A percentile compares a stretch with the other conserved stretches of the same genome.
Conservation (phyloP, 2,797 vertebrate genomes). For the Sparus aurata region DNA sequence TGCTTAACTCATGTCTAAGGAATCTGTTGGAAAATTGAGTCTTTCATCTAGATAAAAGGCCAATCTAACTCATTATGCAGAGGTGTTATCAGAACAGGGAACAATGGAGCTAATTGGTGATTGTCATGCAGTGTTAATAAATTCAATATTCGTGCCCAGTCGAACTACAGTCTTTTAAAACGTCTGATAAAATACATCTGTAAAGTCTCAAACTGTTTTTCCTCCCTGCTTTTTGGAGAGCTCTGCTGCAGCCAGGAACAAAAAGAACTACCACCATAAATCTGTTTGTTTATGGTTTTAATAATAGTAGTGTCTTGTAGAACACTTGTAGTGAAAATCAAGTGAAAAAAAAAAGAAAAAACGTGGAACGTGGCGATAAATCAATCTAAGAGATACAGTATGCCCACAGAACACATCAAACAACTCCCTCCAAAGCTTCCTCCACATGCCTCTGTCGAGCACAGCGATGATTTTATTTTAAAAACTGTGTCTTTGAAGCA, state of each 20-base stretch:
- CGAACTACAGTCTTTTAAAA: conserved; percentile 68
- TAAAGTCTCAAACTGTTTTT: conserved; percentile 34
- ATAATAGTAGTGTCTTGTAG: conserved; percentile 32
- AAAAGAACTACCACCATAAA: conserved; percentile 8
- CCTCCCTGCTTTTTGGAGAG: conserved; percentile 28
- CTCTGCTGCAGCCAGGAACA: conserved; percentile 13
- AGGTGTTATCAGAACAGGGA: conserved; percentile 85
- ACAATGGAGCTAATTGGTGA: conserved; percentile 88
- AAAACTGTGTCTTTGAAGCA: conserved; percentile 78
- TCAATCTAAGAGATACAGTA: conserved; percentile 42
- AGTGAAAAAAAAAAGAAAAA: conserved; percentile 37
- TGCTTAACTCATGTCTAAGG: conserved; percentile 84
- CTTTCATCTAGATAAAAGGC: conserved; percentile 90
- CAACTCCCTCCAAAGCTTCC: conserved; percentile 55
- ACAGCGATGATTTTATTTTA: conserved; percentile 67
- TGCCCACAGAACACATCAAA: conserved; percentile 63
- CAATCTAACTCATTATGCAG: conserved; percentile 88
- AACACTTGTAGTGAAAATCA: conserved; percentile 9
- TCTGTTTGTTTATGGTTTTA: conserved; percentile 49
- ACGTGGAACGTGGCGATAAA: conserved; percentile 45
- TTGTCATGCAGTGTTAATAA: conserved; percentile 83
- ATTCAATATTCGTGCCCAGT: conserved; percentile 74
- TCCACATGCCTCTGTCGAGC: conserved; percentile 53
- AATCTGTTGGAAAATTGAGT: conserved; percentile 86
- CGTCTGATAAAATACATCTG: conserved; percentile 57